Evolutionary conservation across 2,797 vertebrate species (phyloP), one percentile per base, ranked within the genome.

Genomic region (Triplophysa bombifrons): DNA sequence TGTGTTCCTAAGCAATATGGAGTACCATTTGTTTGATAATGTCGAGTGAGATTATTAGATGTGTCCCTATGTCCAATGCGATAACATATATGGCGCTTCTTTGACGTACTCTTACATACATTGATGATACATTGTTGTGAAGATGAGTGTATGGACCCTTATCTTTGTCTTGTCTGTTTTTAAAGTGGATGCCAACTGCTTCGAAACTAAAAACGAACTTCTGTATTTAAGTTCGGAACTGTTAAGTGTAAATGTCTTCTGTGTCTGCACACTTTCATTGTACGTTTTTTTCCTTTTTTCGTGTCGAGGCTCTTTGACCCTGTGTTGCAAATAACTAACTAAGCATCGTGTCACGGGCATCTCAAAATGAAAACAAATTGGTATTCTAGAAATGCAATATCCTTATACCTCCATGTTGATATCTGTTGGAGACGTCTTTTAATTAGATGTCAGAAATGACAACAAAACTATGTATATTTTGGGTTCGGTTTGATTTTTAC

Each of bases 1-100:
- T 93, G 95, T 97, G 97, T 99, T 98, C 96, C 96, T 96, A 97
- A 99, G 97, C 97, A 98, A 99, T 98, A 98, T 97, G 95, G 95
- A 98, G 94, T 97, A 96, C 94, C 95, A 95, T 97, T 94, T 94
- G 95, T 97, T 97, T 96, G 95, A 95, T 93, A 93, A 94, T 93
- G 94, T 96, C 94, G 94, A 94, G 95, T 94, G 94, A 95, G 93
- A 95, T 96, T 94, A 95, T 92, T 98, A 96, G 94, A 94, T 93
- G 95, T 96, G 94, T 95, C 95, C 94, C 94, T 95, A 38, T 38
- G 94, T 96, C 94, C 93, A 94, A 95, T 93, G 94, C 96, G 81
- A 94, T 83, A 95, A 94, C 94, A 92, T 94, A 94, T 96, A 95
- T 93, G 93, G 96, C 92, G 95, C 96, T 98, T 98, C 94, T 94